These are phyloP conservation scores for Bucorvus abyssinicus DNA, from an alignment of 2,797 vertebrate genomes.

Conservation along the genomic window DNA sequence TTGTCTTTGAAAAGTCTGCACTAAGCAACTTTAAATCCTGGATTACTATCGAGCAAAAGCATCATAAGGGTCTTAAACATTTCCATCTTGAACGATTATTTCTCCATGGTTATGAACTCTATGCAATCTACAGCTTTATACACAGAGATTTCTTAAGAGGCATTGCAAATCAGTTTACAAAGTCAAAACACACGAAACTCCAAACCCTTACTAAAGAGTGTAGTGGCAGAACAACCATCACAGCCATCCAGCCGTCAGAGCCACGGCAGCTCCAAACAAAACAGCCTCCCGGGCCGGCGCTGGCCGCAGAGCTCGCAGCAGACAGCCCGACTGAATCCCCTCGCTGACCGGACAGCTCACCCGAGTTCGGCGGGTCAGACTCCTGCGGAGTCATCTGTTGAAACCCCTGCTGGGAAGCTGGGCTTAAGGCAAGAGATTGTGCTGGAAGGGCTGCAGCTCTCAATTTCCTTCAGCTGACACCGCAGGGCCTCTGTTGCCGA, in stretches of 20 bases:
- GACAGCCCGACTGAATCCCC: accelerated
- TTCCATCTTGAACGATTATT: background rate
- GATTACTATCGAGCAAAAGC: background rate
- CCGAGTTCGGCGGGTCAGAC: accelerated
- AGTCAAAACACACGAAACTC: background rate
- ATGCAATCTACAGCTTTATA: background rate
- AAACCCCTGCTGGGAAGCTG: accelerated
- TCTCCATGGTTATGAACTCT: accelerated
- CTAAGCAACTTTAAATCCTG: background rate
- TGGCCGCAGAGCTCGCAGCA: accelerated
- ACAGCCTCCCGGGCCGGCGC: no score
- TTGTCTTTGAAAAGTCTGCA: background rate
- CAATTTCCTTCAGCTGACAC: accelerated
- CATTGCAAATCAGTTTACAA: background rate
- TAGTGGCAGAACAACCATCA: background rate
- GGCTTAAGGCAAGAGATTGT: accelerated
- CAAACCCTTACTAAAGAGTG: background rate
- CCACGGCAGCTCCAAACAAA: accelerated
- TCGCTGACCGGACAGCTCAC: background rate
- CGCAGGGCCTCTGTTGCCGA: accelerated
- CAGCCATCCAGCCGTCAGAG: accelerated
- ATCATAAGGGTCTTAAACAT: background rate
- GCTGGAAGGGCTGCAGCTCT: accelerated
- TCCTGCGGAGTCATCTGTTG: background rate
- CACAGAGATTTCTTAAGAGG: background rate